These are phyloP conservation scores for Allolobophora icterica DNA, from an alignment of 2,888 invertebrate species.

Conservation along the genomic window DNA sequence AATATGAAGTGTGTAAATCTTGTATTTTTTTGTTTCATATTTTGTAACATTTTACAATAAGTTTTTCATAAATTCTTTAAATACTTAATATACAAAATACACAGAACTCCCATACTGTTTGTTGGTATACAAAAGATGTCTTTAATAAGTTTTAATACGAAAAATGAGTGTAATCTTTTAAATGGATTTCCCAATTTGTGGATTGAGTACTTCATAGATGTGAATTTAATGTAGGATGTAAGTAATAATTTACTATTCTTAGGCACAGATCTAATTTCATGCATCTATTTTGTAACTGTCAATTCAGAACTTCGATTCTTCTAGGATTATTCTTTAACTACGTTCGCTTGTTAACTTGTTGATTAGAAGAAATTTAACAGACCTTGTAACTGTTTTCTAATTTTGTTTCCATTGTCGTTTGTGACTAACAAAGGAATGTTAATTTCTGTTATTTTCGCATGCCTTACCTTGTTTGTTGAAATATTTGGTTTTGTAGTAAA, in stretches of 20 bases:
- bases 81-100: background rate
- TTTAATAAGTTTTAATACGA: background rate
- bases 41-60: too few species aligned
- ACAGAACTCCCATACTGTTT: too few species aligned
- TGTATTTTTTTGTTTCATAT: background rate
- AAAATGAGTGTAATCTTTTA: background rate
- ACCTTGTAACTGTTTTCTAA: background rate
- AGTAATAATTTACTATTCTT: background rate
- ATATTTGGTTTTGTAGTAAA: background rate
- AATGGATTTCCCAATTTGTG: background rate
- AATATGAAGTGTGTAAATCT: background rate
- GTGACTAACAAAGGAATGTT: background rate
- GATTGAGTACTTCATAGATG: background rate
- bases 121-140: background rate
- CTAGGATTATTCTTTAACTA: background rate
- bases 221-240: background rate
- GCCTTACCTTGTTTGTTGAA: background rate
- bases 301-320: background rate
- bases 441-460: background rate
- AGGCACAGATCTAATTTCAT: slow-evolving; percentile 14
- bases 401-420: background rate
- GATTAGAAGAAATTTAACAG: background rate
- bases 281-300: background rate
- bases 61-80: background rate
- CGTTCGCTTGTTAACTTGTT: slow-evolving; percentile 6